These are phyloP conservation scores for Thalassarche chlororhynchos DNA, from an alignment of 2,113 vertebrate species.

Conservation along the genomic window DNA sequence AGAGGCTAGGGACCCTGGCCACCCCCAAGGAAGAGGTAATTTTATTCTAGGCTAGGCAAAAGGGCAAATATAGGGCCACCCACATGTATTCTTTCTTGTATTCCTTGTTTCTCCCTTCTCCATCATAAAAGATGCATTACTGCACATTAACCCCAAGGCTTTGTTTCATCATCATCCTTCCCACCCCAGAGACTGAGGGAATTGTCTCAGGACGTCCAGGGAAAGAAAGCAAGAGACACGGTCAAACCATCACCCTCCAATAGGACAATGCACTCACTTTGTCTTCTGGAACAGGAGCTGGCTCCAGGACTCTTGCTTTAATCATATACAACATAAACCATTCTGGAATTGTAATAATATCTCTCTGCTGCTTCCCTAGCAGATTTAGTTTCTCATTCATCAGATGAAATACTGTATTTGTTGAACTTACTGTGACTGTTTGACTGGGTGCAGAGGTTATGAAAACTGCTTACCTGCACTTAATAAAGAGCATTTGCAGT, in stretches of 20 bases:
- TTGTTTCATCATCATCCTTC: neutral
- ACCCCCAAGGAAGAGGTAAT: neutral
- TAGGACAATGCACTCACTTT: neutral
- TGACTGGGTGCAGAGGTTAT: neutral
- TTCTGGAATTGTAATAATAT: neutral
- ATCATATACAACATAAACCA: neutral
- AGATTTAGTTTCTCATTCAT: conserved; percentile 1
- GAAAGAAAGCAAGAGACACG: neutral
- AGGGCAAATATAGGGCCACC: neutral
- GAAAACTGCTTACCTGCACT: neutral
- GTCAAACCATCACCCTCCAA: neutral
- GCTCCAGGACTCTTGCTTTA: neutral
- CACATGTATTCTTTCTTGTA: neutral
- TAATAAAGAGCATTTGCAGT: neutral
- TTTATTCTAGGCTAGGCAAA: neutral
- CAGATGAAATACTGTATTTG: neutral
- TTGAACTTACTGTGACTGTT: conserved; percentile 11
- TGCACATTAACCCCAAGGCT: neutral
- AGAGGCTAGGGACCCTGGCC: neutral
- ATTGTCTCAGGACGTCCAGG: neutral
- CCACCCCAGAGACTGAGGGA: neutral
- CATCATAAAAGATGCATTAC: neutral
- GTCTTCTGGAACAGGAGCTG: neutral
- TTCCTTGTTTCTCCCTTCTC: neutral
- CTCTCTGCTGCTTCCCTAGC: neutral